Base-by-base conservation (phyloP, 2,113 vertebrate genomes). In the Atlantisia rogersi region DNA sequence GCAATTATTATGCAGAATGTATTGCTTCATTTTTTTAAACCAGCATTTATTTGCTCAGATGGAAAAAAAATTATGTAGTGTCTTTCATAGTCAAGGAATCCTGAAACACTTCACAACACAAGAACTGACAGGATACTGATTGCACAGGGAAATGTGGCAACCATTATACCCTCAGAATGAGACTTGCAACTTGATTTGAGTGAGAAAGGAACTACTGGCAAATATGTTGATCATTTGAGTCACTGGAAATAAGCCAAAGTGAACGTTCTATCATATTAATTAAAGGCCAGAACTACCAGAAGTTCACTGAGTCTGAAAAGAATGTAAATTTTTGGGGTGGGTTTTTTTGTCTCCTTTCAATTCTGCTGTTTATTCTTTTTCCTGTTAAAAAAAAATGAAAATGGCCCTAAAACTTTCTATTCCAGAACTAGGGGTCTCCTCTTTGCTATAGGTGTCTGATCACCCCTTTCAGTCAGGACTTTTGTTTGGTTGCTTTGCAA, bases 1-100 rank as follows among this genome's bases (percentile, higher is more conserved):
- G 46, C 68, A 86, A 79, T 14, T 79, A 55, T 21, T 82, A 89
- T 5, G 17, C 82, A n/a, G 65, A 95, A 96, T 69, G 80, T 76
- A 94, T 88, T 92, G 92, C 88, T 95, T 93, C 73, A 86, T 92
- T 92, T 94, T 92, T 92, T 94, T 29, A 68, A 95, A 96, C n/a
- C 37, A 84, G 82, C 16, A 86, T 89, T 81, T 86, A 86, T 79
- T 94, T 86, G 69, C 69, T 93, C 90, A 94, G 77, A 93, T 76
- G 92, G 86, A 89, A 93, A 93, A 82, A 42, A 86, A 88, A 92
- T 95, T 89, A 83, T 40, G 74, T 3, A 29, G 48, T 14, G 48
- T 88, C 73, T 53, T 89, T 88, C 76, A 82, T 52, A 89, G 29
- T 91, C 69, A 82, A 92, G 70, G 46, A 93, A 92, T 69, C 32